Conservation (phyloP, 2,888 invertebrate species). For the Dicyrtoma fusca region DNA sequence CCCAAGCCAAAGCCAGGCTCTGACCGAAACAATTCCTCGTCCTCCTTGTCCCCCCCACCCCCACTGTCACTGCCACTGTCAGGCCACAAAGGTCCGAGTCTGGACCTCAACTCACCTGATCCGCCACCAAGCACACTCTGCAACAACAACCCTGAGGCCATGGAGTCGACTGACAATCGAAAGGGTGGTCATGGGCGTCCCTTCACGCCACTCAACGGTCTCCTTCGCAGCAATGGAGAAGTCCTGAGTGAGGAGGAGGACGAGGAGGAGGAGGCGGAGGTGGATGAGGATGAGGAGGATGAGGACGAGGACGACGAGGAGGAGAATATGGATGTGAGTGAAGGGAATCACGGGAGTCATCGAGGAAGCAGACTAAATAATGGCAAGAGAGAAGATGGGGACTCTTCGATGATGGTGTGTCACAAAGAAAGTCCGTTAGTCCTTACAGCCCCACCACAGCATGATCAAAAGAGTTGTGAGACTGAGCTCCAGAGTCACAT, state of each 20-base stretch:
- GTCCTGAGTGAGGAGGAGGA: neutral
- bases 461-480: slow-evolving; percentile 33
- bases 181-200: neutral
- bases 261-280: neutral
- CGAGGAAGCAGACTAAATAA: neutral
- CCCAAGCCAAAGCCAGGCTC: too few species aligned
- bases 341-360: neutral
- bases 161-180: too few species aligned
- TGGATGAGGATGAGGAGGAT: neutral
- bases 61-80: neutral
- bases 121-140: too few species aligned
- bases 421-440: slow-evolving; percentile 7
- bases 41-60: neutral
- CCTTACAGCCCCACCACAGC: neutral
- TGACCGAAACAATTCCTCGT: neutral
- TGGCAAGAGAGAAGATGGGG: slow-evolving; percentile 1
- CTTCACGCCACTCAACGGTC: neutral
- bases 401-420: neutral
- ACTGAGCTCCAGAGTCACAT: slow-evolving; percentile 31
- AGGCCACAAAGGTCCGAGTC: neutral
- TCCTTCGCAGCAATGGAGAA: neutral
- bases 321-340: slow-evolving; percentile 1
- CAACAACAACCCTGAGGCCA: too few species aligned
- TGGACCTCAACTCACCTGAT: too few species aligned
- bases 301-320: slow-evolving; percentile 18